Evolutionary conservation across 1,140 invertebrate genomes (phyloP).

Genomic region (Lasioglossum albipes): DNA sequence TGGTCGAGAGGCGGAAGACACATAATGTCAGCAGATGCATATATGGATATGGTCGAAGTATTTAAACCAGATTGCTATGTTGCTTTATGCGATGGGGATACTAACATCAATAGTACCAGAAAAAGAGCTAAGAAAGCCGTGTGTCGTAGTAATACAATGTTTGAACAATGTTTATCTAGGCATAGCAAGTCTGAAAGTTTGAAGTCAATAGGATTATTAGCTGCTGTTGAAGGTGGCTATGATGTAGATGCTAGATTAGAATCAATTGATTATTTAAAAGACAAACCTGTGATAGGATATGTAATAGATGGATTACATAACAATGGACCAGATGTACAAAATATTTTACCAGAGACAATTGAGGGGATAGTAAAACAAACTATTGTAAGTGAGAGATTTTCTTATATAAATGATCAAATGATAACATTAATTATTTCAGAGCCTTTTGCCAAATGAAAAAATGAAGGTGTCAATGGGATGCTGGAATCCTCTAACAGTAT

Average conservation of each 20-base stretch:
- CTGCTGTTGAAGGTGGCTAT: slow-evolving; percentile 88
- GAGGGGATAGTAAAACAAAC: slow-evolving; percentile 83
- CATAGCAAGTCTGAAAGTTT: slow-evolving; percentile 81
- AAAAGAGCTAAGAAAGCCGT: slow-evolving; percentile 87
- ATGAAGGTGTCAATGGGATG: slow-evolving; percentile 84
- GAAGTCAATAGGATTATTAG: slow-evolving; percentile 81
- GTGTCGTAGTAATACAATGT: slow-evolving; percentile 81
- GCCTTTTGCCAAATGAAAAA: slow-evolving; percentile 83
- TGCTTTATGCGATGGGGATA: slow-evolving; percentile 90
- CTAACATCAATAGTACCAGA: slow-evolving; percentile 83
- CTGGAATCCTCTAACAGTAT: slow-evolving; percentile 84
- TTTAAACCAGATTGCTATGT: slow-evolving; percentile 90
- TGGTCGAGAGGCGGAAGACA: slow-evolving; percentile 88
- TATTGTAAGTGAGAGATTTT: slow-evolving; percentile 76
- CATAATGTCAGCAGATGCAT: slow-evolving; percentile 82
- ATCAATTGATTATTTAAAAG: slow-evolving; percentile 83
- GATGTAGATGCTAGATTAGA: slow-evolving; percentile 81
- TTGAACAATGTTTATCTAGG: slow-evolving; percentile 82
- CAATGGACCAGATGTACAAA: slow-evolving; percentile 83
- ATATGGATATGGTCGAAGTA: slow-evolving; percentile 88
- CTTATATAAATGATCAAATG: slow-evolving; percentile 11
- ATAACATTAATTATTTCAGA: slow-evolving; percentile 76
- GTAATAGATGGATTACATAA: slow-evolving; percentile 90
- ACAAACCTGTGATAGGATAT: slow-evolving; percentile 84
- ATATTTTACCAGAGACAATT: slow-evolving; percentile 82